Evolutionary conservation across 1,140 invertebrate genomes (phyloP).

Genomic region (Trialeurodes vaporariorum): DNA sequence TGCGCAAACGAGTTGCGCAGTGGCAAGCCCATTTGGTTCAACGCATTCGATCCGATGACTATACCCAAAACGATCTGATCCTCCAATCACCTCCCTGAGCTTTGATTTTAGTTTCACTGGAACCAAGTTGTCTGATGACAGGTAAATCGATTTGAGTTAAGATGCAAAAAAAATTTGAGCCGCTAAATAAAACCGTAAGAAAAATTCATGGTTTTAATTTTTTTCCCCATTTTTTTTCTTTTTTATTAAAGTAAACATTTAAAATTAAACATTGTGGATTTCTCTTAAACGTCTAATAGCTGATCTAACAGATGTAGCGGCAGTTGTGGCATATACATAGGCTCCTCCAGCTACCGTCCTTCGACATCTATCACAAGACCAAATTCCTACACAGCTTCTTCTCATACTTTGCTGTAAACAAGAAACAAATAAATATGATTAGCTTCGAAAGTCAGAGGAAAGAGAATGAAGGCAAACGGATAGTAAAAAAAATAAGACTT

Average conservation of each 20-base stretch:
- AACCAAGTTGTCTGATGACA: neutral
- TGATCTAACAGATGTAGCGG: slow-evolving; percentile 88
- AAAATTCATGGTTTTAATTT: too few relatives aligned
- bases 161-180: too few relatives aligned
- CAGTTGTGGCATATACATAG: slow-evolving; percentile 93
- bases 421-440: slow-evolving; percentile 12
- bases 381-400: slow-evolving; percentile 93
- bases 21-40: too few relatives aligned
- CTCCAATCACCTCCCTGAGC: too few relatives aligned
- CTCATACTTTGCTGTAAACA: slow-evolving; percentile 90
- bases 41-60: too few relatives aligned
- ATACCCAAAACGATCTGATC: too few relatives aligned
- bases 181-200: too few relatives aligned
- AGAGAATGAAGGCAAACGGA: too few relatives aligned
- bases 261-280: slow-evolving; percentile 75
- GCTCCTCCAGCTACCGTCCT: slow-evolving; percentile 91
- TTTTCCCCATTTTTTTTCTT: too few relatives aligned
- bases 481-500: too few relatives aligned
- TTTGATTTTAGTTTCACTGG: too few relatives aligned
- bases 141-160: neutral
- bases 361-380: slow-evolving; percentile 93
- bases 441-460: neutral
- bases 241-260: neutral
- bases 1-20: too few relatives aligned
- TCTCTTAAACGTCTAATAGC: slow-evolving; percentile 92